Evolutionary conservation across 1,140 invertebrate genomes (phyloP), one percentile per base, ranked within the genome.

Genomic region (Agrypnia vestita): DNA sequence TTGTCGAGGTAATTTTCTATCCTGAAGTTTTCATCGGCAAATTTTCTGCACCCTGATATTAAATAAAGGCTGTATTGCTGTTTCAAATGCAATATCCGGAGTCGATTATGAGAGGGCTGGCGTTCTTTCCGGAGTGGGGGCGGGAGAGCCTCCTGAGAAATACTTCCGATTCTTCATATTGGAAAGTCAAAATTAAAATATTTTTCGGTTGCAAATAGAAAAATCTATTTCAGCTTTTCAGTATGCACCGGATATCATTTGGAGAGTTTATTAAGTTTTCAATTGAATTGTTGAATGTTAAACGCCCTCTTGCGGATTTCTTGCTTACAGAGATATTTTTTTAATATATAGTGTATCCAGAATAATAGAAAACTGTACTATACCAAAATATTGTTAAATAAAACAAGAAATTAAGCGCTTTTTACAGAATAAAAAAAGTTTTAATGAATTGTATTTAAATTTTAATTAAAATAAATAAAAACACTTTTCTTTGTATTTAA

Each of bases 61-160:
- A 71, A 71, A 47, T 49, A 49, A 47, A 51, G 44, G 15, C 15
- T 62, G 59, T 62, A 62, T 62, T 47, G 67, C 43, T 10, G 19
- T 71, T 71, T 71, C 25, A 59, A 51, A 82, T 82, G 81, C 81
- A 82, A 82, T 82, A 79, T 82, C 81, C 81, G 77, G 81, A 53
- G 61, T 77, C 81, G 81, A 79, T 82, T 79, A 82, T 73, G 62
- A 82, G 73, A 79, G 73, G 81, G 74, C 53, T 82, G 77, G 77
- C 53, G 81, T 79, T 74, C 61, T 49, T 79, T 82, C 81, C 81
- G 77, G 76, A 10, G 56, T 44, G 44, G 53, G 43, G 49, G 11
- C 11, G 49, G 3, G n/a, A 15, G 49, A 13, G 49, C n/a, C 25
- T 62, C 59, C 59, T 62, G 59, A 15, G 25, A 35, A 25, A 25